Base-by-base conservation (phyloP, 2,888 invertebrate species). In the Drosophila rellima region DNA sequence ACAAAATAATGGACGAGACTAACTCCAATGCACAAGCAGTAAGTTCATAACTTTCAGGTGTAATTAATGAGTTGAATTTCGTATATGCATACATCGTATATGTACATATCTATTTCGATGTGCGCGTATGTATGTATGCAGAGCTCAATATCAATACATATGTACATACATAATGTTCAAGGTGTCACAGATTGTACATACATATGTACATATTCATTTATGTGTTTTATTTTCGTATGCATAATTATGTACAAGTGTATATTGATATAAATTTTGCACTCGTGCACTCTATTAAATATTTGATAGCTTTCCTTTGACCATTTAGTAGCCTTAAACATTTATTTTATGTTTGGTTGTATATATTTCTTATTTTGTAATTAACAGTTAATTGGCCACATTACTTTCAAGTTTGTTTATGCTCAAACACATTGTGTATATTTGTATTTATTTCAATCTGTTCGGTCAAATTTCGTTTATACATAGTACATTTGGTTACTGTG, bases 1-100 rank as follows among this genome's bases (percentile, higher is more conserved):
- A 97, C 94, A 96, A 96, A 95, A 95, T 96, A 93, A 95, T 96
- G 94, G 96, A 96, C 94, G 97, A 97, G 92, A 94, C 95, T 85
- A 94, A 94, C 93, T 94, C 94, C 91, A 95, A 94, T 94, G 94
- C 94, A 91, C 95, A 95, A 94, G 91, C 91, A 70, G 95, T 92
- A 90, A 91, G 92, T 92, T 69, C 33, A 73, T 69, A 10, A 57
- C 47, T 54, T 60, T 56, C 29, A 75, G 60, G 48, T 67, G 48
- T 54, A 60, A 20, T 44, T 56, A 17, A 55, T 61, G 52, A 56
- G 70, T 66, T 66, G 48, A 54, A 35, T 54, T 57, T 26, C 31
- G 15, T 62, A 40, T 17, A 39, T 48, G 15, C 48, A 18, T 26
- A 50, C 15, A 57, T 23, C 7, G 29, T 42, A 26, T 35, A 11